Evolutionary conservation across 2,113 vertebrate genomes (phyloP).

Genomic region (Muntiacus muntjak): DNA sequence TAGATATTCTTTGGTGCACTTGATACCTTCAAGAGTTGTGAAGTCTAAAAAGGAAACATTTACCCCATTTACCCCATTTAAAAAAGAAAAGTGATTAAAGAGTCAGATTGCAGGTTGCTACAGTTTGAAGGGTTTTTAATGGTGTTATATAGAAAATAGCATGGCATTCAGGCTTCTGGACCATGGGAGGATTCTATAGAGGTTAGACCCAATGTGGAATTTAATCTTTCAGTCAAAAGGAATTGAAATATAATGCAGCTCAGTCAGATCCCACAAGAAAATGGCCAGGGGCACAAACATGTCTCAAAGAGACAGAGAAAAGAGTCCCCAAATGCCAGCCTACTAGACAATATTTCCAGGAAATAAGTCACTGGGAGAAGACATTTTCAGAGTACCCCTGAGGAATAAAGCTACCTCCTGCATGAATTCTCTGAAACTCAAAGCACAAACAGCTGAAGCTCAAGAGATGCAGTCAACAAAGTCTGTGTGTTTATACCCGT

Average conservation of each 20-base stretch:
- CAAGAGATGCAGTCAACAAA: neutral
- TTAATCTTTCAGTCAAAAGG: slow-evolving; percentile 48
- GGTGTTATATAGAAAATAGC: neutral
- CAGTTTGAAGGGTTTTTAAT: neutral
- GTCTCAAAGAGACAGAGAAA: neutral
- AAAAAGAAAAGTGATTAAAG: neutral
- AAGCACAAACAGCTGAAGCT: neutral
- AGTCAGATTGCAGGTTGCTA: neutral
- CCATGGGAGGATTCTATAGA: neutral
- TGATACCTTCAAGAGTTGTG: neutral
- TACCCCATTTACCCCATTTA: no score
- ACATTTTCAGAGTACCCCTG: neutral
- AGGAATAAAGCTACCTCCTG: neutral
- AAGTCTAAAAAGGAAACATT: neutral
- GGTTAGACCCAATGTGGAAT: neutral
- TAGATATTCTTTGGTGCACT: neutral
- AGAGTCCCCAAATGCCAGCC: neutral
- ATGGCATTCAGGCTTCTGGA: neutral
- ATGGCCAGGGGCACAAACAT: neutral
- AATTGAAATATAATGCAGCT: slow-evolving; percentile 26
- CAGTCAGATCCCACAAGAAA: neutral
- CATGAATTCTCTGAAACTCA: neutral
- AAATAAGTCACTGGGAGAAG: neutral
- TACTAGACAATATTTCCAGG: neutral
- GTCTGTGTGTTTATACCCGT: neutral